Evolutionary conservation across 1,140 invertebrate genomes (phyloP), one percentile per base, ranked within the genome.

Genomic region (Yoshiicerus persimilis): DNA sequence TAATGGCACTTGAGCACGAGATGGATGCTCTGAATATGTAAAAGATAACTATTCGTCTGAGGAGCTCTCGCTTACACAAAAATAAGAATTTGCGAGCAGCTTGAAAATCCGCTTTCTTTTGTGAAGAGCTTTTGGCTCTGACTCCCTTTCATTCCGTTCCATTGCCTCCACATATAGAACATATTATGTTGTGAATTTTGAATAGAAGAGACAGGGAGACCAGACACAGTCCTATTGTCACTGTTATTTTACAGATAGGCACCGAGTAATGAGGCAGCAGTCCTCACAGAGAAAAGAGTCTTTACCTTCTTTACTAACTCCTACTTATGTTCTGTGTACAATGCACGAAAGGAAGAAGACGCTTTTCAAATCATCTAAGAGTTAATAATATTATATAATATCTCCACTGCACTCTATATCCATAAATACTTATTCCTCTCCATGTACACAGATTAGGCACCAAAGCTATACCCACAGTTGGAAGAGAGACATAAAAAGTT

Each of bases 71-170:
- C 32, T 80, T 80, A 34, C 32, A 80, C 32, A 36, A 80, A 80
- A 80, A 80, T 80, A 80, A 80, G 75, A 80, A 80, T 80, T 80
- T 80, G 75, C 32, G 34, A 80, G 75, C 75, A 80, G 34, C 32
- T 80, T 70, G 32, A 20, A 80, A 80, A 80, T 36, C 32, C 75
- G 75, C 34, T 80, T 80, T 80, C 75, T 80, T 70, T 80, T 80
- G 75, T 80, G 32, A 80, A 36, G 75, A 80, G 75, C 75, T 80
- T 70, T 80, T 80, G 75, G 34, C 75, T 80, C 75, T 80, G 75
- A 80, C 32, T 80, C 66, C 25, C 75, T 80, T 80, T 38, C 32
- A 32, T 80, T 80, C 75, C 75, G n/a, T 80, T 36, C 32, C 75
- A 80, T 80, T 80, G 75, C 75, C 34, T 80, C 75, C 16, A 32